Base-by-base conservation (phyloP, 2,797 vertebrate species). In the Anguilla anguilla region DNA sequence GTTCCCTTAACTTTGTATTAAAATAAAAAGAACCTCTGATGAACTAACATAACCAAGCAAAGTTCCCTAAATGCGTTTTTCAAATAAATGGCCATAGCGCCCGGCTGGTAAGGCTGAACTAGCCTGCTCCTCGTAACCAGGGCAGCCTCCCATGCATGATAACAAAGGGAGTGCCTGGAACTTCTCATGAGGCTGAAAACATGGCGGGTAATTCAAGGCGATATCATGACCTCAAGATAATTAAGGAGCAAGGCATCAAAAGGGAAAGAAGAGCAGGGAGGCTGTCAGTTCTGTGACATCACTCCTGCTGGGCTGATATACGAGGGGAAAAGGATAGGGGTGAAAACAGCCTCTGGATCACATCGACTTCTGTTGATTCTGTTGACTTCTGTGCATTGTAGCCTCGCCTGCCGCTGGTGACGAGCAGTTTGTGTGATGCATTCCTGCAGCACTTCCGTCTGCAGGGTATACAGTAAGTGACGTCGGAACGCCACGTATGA, bases 301-400 rank as follows among this genome's bases (percentile, higher is more conserved):
- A 5, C 28, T 72, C 69, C 28, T 72, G 9, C 28, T 28, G 13
- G 28, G 69, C 69, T 72, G 69, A 35, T n/a, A n/a, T 72, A 28
- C 13, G 69, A 72, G 57, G 11, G 77, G 28, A 35, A 72, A 28
- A 28, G 69, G 79, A 64, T 43, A 39, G 28, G 69, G 57, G 46
- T 49, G 61, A 28, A 59, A 79, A 86, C 72, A 57, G 53, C 72
- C 53, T 53, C 86, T 49, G 79, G 86, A 67, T 83, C 57, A 43
- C 39, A 43, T 67, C 86, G 64, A 57, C 79, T 43, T 59, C 86
- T 28, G 59, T 83, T 61, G 61, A 57, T 79, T 46, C 43, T 46
- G 43, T 46, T 46, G 43, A 46, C 43, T 46, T 46, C 43, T 46
- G 43, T n/a, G 49, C n/a, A 31, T 55, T 57, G 17, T 6, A 15